phyloP scores from a whole-genome alignment of 2,888 invertebrate genomes.

The Sepiola atlantica region DNA sequence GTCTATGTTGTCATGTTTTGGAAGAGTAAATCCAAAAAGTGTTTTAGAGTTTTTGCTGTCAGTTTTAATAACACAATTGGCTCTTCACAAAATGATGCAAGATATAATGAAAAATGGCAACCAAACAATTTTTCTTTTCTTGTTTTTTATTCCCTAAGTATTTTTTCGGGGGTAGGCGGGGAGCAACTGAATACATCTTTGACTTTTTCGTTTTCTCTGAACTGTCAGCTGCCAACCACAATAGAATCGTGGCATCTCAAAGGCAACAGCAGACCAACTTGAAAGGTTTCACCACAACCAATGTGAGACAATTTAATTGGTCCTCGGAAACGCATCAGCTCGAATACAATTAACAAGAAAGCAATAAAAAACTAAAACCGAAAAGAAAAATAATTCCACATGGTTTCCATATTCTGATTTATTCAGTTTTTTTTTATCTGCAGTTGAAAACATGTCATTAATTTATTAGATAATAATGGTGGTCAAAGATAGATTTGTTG shows the following conservation, averaged over 20 bases:
- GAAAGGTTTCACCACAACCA: background rate
- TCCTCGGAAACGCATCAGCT: background rate
- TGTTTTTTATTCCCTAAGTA: background rate
- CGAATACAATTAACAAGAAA: background rate
- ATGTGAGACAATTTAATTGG: slow-evolving; percentile 12
- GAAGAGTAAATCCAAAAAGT: background rate
- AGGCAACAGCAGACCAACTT: background rate
- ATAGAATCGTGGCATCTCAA: background rate
- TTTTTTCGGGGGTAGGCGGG: background rate
- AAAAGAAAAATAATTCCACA: background rate
- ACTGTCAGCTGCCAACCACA: slow-evolving; percentile 32
- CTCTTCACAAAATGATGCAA: background rate
- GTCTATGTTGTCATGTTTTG: background rate
- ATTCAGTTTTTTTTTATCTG: background rate
- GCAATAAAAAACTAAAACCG: background rate
- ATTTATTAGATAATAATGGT: background rate
- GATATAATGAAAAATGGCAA: background rate
- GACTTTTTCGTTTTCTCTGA: background rate
- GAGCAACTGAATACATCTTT: background rate
- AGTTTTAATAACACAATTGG: background rate
- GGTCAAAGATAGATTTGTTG: background rate
- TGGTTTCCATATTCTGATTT: background rate
- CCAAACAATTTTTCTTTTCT: background rate
- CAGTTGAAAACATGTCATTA: background rate
- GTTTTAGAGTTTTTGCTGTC: background rate